Evolutionary conservation across 2,113 vertebrate species (phyloP), one percentile per base, ranked within the genome.

Genomic region (Scatophagus argus): DNA sequence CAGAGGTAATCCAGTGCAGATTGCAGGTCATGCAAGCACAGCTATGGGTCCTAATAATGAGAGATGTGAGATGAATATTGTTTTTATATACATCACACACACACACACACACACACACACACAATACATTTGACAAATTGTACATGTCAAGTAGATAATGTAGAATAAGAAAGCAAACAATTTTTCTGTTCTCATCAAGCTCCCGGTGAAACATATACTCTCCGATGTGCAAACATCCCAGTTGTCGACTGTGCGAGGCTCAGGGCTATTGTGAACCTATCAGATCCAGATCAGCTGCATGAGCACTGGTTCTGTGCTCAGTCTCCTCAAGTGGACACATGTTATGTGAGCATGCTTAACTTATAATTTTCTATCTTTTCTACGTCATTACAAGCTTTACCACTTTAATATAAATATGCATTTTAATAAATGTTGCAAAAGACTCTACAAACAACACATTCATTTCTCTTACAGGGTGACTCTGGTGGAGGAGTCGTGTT

Each of bases 31-130:
- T 25, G 51, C 3, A 23, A 1, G 11, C 11, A 43, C 0, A 5
- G 0, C 0, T 3, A 0, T 0, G 4, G n/a, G 6, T 3, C 11
- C 1, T 0, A 6, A 16, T 46, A 12, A 12, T 25, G 0, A 0
- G 10, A 16, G 0, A 56, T 0, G 51, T 69, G 32, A 67, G 46
- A 51, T 23, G 16, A 21, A 68, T 39, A n/a, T 17, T 38, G 8
- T 39, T 68, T 54, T 4, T 7, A 27, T 17, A n/a, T n/a, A n/a
- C n/a, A n/a, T n/a, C n/a, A n/a, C n/a, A n/a, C n/a, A n/a, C n/a
- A n/a, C n/a, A n/a, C n/a, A n/a, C n/a, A n/a, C n/a, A n/a, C n/a
- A n/a, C n/a, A n/a, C n/a, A n/a, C n/a, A n/a, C n/a, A n/a, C n/a
- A n/a, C n/a, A n/a, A n/a, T n/a, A n/a, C n/a, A n/a, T n/a, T n/a